These are phyloP conservation scores for Cenopis cana DNA, from an alignment of 2,888 invertebrate species.

Conservation along the genomic window DNA sequence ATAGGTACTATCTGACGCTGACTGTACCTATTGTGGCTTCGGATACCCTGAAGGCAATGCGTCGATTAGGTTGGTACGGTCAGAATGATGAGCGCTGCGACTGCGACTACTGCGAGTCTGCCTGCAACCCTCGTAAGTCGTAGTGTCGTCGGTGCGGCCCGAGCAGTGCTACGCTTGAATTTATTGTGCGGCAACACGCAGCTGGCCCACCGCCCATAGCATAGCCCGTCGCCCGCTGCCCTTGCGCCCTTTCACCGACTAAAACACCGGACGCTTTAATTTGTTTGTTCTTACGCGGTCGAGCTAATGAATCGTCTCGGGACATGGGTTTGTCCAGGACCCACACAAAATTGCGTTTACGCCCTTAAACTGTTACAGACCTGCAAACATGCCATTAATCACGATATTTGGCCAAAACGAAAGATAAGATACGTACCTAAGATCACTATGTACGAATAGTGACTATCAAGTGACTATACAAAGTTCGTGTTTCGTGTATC, in stretches of 20 bases:
- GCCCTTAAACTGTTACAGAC: constrained; percentile 74
- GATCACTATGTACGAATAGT: background rate
- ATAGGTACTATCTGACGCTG: no score
- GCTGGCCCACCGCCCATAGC: constrained; percentile 75
- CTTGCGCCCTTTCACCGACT: constrained; percentile 81
- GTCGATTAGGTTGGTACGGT: background rate
- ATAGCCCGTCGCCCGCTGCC: constrained; percentile 64
- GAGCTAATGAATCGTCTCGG: constrained; percentile 82
- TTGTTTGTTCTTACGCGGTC: constrained; percentile 83
- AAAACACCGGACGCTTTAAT: constrained; percentile 82
- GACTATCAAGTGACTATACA: no score
- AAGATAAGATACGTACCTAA: background rate
- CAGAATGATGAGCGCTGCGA: constrained; percentile 10
- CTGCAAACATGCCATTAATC: constrained; percentile 80
- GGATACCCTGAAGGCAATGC: background rate
- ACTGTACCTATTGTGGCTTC: no score
- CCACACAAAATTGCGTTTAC: constrained; percentile 75
- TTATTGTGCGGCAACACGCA: constrained; percentile 76
- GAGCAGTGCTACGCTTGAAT: constrained; percentile 62
- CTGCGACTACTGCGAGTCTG: no score
- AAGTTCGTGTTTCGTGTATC: no score
- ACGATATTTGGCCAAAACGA: constrained; percentile 50
- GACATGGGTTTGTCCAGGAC: constrained; percentile 77
- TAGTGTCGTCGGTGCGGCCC: constrained; percentile 40
- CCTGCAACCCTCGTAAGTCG: constrained; percentile 1